Evolutionary conservation across 2,113 vertebrate genomes (phyloP).

Genomic region (Pomatostomus ruficeps): DNA sequence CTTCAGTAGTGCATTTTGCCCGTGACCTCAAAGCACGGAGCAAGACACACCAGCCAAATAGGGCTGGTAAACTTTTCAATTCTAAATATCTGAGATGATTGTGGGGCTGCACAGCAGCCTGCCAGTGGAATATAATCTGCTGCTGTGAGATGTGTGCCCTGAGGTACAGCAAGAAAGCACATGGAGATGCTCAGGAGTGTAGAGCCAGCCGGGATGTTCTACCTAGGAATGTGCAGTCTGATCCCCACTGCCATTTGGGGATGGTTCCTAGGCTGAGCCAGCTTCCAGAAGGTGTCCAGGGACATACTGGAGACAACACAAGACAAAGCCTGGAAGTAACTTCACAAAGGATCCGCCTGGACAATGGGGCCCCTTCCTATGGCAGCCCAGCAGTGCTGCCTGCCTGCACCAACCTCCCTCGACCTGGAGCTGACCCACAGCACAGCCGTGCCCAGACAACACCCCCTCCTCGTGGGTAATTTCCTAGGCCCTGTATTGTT

Average conservation of each 20-base stretch:
- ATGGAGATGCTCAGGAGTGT: accelerated
- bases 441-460: background rate
- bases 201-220: accelerated
- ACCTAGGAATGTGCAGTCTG: background rate
- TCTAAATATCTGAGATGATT: background rate
- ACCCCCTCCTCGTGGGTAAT: background rate
- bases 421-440: background rate
- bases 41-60: background rate
- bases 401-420: accelerated
- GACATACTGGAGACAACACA: background rate
- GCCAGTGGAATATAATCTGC: background rate
- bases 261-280: background rate
- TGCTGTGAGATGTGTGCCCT: background rate
- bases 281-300: background rate
- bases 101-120: background rate
- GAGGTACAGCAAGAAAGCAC: background rate
- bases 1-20: background rate
- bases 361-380: background rate
- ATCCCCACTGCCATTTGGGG: background rate
- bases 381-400: background rate
- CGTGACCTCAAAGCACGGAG: background rate
- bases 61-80: background rate
- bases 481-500: background rate
- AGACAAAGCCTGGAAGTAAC: background rate
- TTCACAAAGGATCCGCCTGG: background rate